Evolutionary conservation across 2,888 invertebrate genomes (phyloP).

Genomic region (Nowickia ferox): DNA sequence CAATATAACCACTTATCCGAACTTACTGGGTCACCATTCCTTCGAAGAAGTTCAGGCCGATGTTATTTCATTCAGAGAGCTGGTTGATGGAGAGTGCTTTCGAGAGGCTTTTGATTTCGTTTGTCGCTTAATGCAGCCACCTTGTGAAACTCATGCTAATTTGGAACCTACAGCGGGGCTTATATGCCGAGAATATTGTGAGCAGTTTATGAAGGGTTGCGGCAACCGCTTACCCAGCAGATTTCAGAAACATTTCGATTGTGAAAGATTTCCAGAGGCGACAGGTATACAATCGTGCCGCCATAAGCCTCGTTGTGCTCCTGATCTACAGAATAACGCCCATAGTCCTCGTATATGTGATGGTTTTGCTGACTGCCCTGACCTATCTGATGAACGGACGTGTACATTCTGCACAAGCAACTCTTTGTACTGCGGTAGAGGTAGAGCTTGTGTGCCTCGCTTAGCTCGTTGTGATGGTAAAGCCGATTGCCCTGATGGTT

Average conservation of each 20-base stretch:
- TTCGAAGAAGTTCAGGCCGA: conserved; percentile 88
- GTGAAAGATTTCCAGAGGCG: conserved; percentile 91
- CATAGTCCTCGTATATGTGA: conserved; percentile 92
- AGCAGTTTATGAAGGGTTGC: conserved; percentile 92
- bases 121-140: conserved; percentile 93
- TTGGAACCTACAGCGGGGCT: conserved; percentile 80
- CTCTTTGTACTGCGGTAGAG: conserved; percentile 90
- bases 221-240: conserved; percentile 89
- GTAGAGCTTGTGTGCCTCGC: conserved; percentile 89
- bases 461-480: conserved; percentile 91
- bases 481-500: conserved; percentile 92
- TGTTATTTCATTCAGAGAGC: conserved; percentile 91
- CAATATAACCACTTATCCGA: conserved; percentile 93
- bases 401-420: conserved; percentile 91
- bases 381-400: conserved; percentile 90
- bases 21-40: conserved; percentile 86
- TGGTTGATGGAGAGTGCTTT: conserved; percentile 96
- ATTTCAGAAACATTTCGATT: conserved; percentile 89
- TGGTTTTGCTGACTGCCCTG: conserved; percentile 93
- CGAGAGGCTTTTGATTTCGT: conserved; percentile 94
- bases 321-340: conserved; percentile 89
- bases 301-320: conserved; percentile 92
- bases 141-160: conserved; percentile 89
- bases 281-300: conserved; percentile 89
- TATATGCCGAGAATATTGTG: conserved; percentile 91